Percentiles rank a stretch among this genome's conserved stretches.
phyloP scores from a whole-genome alignment of 2,797 vertebrate species.

The Tokudaia tokunoshimensis region DNA sequence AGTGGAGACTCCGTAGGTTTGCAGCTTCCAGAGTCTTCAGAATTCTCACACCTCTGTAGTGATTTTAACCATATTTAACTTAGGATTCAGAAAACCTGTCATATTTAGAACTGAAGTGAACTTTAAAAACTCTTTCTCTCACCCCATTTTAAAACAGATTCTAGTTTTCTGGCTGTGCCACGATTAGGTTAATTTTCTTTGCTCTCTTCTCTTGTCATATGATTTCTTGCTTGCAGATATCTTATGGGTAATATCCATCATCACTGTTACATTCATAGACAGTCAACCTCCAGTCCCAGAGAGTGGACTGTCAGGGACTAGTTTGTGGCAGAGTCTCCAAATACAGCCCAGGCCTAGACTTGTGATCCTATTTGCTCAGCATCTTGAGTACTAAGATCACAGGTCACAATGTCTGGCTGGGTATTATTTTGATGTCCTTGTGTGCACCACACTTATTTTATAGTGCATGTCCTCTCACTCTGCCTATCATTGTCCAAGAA shows the following conservation, averaged over 20 bases:
- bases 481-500: background rate
- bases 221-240: background rate
- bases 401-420: background rate
- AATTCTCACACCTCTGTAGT: background rate
- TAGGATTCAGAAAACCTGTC: background rate
- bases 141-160: background rate
- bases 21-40: background rate
- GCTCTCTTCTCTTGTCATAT: background rate
- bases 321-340: background rate
- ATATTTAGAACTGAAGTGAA: background rate
- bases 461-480: background rate
- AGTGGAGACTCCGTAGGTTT: background rate
- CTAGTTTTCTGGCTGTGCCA: background rate
- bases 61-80: background rate
- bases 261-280: background rate
- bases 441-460: rapidly evolving
- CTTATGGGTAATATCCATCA: background rate
- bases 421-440: background rate
- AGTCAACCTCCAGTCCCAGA: background rate
- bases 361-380: background rate
- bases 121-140: background rate
- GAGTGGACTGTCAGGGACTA: background rate
- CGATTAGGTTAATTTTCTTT: background rate
- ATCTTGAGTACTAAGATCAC: background rate
- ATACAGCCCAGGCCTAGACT: background rate